Base-by-base conservation (phyloP, 2,113 vertebrate genomes). In the Mus spicilegus region DNA sequence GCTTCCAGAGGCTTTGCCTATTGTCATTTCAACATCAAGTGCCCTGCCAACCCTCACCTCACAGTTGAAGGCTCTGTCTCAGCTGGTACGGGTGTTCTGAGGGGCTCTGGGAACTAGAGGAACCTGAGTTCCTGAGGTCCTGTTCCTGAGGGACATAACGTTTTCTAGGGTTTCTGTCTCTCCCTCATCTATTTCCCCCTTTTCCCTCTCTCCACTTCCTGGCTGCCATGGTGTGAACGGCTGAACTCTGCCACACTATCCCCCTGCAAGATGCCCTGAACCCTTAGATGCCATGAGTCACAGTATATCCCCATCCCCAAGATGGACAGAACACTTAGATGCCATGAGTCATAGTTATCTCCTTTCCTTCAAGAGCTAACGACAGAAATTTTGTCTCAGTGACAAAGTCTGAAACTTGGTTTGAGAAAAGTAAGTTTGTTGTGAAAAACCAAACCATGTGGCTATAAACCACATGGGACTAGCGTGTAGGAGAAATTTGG, bases 21-120 rank as follows among this genome's bases (percentile, higher is more conserved):
- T 24, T 51, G 33, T 51, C 17, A 36, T 51, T 51, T 69, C 9
- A 36, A 24, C 51, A 36, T 24, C 30, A 69, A 67, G 46, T 46
- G 39, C 28, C 14, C 61, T 39, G 8, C 19, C 36, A 7, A 19
- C 22, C 39, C n/a, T 6, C 0, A 0, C 6, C 12, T 26, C 12
- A 84, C 9, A 36, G 54, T 24, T 24, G 36, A 82, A 58, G 80
- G 80, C 54, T 58, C 33, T 54, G 56, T 8, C 80, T 58, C n/a
- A n/a, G 54, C 20, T 65, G 81, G n/a, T 30, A 16, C 22, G 30
- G n/a, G n/a, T 63, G 7, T 63, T 49, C 46, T 67, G n/a, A 42
- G n/a, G 42, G 24, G n/a, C 19, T 58, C 51, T 58, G 19, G 54
- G n/a, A 58, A 5, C 42, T 33, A 42, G 63, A 65, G 42, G 36